Conservation (phyloP, 1,140 invertebrate genomes). For the Bactericera cockerelli region DNA sequence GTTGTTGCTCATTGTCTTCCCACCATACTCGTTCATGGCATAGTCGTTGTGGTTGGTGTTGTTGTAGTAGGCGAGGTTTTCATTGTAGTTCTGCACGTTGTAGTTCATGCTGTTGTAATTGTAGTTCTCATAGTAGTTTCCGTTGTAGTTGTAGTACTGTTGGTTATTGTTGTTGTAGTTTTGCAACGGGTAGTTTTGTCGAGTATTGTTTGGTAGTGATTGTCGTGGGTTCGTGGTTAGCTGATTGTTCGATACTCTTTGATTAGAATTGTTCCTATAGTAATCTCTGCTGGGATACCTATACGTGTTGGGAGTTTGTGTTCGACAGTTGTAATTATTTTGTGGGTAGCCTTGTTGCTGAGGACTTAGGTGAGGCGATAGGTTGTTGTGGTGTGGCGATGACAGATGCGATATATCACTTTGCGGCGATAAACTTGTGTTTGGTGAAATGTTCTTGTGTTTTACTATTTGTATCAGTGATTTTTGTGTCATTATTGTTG, state of each 20-base stretch:
- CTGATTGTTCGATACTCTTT: too few species aligned
- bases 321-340: not conserved
- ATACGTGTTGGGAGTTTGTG: not conserved
- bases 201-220: not conserved
- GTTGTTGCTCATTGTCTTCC: too few species aligned
- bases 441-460: not conserved
- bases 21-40: too few species aligned
- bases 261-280: not conserved
- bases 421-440: not conserved
- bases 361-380: conserved; percentile 2
- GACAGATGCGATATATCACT: not conserved
- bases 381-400: not conserved
- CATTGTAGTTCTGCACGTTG: too few species aligned
- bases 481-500: conserved; percentile 4
- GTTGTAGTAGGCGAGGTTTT: too few species aligned
- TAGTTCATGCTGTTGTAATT: too few species aligned
- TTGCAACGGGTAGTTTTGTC: not conserved
- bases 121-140: too few species aligned
- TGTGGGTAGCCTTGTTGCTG: not conserved
- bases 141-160: too few species aligned
- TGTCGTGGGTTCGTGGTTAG: not conserved
- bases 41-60: too few species aligned
- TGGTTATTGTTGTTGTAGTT: not conserved
- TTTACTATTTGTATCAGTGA: conserved; percentile 5
- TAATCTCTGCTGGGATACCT: not conserved